Evolutionary conservation across 1,140 invertebrate genomes (phyloP), one percentile per base, ranked within the genome.

Genomic region (Zophobas atratus): DNA sequence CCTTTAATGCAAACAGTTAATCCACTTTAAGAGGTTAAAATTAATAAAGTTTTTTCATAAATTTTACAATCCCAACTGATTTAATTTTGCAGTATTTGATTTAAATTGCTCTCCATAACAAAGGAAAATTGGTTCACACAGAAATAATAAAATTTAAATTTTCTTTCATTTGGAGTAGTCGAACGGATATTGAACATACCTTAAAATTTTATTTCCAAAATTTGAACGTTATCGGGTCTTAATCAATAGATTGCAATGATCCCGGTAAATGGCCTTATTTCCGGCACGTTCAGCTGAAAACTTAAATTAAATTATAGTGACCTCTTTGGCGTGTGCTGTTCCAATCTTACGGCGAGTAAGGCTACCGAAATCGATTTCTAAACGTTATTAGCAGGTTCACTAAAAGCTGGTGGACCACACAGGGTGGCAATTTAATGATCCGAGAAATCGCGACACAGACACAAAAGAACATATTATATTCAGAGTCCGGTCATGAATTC

Each of bases 401-500:
- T 76, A 76, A 67, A 76, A 56, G 74, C 53, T 48, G 71, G 20
- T 41, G 41, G 74, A 76, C 56, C 74, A 57, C 74, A 67, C 43
- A 73, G 75, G 63, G 53, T 36, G 39, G 60, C 49, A 67, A 74
- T 79, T 79, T 75, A 79, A 79, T 79, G 77, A 71, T 74, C 72
- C 73, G 77, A 75, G 77, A 79, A 79, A 79, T 79, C 72, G 72
- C 55, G 67, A 55, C 72, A 70, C 39, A 60, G 72, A 72, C 72
- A 75, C 77, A 79, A 79, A 79, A 79, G 71, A 79, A 79, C 72
- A 79, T 79, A 79, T 79, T 75, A 79, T 79, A 79, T 79, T 74
- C 75, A 74, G 57, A 57, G 77, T 57, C 77, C 73, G 53, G 70
- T 43, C 55, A 34, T 75, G 72, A 75, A 75, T 79, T 79, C 77